Evolutionary conservation across 1,140 invertebrate genomes (phyloP).

Genomic region (Coelopa frigida): DNA sequence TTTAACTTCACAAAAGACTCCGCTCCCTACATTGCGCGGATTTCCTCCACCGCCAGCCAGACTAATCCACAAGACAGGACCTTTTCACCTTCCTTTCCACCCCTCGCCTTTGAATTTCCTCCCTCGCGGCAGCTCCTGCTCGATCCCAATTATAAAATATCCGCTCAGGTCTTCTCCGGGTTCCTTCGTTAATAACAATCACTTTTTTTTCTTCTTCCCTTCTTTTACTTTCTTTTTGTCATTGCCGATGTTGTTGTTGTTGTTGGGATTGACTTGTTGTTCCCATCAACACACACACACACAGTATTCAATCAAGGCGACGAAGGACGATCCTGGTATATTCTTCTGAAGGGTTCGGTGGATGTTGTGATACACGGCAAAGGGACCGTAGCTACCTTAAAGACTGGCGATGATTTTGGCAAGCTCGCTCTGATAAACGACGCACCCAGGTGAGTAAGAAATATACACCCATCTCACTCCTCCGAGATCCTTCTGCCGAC

Average conservation of each 20-base stretch:
- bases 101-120: too few species aligned
- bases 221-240: neutral
- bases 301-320: slow-evolving; percentile 85
- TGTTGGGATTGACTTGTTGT: neutral
- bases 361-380: slow-evolving; percentile 83
- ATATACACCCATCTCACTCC: too few species aligned
- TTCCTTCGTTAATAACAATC: too few species aligned
- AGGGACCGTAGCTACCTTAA: slow-evolving; percentile 73
- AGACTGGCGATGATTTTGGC: slow-evolving; percentile 84
- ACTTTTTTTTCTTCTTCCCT: neutral
- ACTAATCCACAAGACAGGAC: too few species aligned
- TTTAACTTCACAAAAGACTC: too few species aligned
- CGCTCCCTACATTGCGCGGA: too few species aligned
- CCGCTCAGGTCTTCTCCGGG: too few species aligned
- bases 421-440: slow-evolving; percentile 84
- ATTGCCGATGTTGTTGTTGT: neutral
- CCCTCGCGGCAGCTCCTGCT: too few species aligned
- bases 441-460: slow-evolving; percentile 69
- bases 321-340: slow-evolving; percentile 84
- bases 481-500: too few species aligned
- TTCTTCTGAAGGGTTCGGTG: slow-evolving; percentile 75
- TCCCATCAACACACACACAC: slow-evolving; percentile 1
- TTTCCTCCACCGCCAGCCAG: too few species aligned
- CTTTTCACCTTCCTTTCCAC: too few species aligned
- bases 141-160: too few species aligned